Evolutionary conservation across 2,888 invertebrate genomes (phyloP).

Genomic region (Drosophila mulleri): DNA sequence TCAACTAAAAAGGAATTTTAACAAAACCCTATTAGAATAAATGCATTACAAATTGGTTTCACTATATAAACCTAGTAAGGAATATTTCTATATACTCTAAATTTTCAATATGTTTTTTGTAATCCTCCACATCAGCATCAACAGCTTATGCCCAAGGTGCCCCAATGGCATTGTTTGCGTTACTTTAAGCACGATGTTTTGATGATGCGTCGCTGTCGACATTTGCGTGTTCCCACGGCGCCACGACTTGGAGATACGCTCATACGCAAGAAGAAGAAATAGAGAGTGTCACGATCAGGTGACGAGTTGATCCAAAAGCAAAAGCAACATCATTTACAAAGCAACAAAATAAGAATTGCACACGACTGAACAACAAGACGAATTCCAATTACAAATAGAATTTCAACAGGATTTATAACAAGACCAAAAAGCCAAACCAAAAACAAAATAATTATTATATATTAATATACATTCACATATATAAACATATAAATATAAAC

Average conservation of each 20-base stretch:
- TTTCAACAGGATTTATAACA: slow-evolving; percentile 68
- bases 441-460: slow-evolving; percentile 23
- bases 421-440: slow-evolving; percentile 59
- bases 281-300: slow-evolving; percentile 26
- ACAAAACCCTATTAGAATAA: no score
- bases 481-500: slow-evolving; percentile 17
- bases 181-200: slow-evolving; percentile 90
- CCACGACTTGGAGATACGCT: slow-evolving; percentile 79
- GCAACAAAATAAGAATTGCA: slow-evolving; percentile 50
- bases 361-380: slow-evolving; percentile 67
- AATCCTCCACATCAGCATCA: slow-evolving; percentile 86
- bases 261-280: slow-evolving; percentile 73
- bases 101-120: slow-evolving; percentile 1
- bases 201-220: slow-evolving; percentile 91
- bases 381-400: slow-evolving; percentile 57
- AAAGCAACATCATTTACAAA: slow-evolving; percentile 20
- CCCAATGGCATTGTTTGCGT: slow-evolving; percentile 94
- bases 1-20: no score
- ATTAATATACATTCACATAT: slow-evolving; percentile 12
- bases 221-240: slow-evolving; percentile 87
- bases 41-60: no score
- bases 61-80: background rate
- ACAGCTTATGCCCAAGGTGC: slow-evolving; percentile 90
- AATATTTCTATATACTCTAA: background rate
- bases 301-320: slow-evolving; percentile 22